A percentile compares a stretch with the other conserved stretches of the same genome.
Evolutionary conservation across 92 coral and sea anemone genomes (phyloP).

Genomic region (Porites cylindrica): DNA sequence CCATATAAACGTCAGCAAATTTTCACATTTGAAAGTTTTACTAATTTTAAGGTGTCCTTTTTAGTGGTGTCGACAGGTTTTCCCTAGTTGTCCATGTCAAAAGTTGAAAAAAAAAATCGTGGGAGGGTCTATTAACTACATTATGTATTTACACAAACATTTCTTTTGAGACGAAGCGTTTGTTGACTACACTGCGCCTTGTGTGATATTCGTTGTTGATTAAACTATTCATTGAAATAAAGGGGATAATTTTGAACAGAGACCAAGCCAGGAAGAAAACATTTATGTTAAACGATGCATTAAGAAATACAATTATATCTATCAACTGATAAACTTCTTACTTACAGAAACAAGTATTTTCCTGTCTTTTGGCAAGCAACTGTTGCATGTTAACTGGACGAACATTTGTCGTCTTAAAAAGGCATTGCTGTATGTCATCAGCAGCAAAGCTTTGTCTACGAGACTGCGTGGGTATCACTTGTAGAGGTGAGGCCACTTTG

Average conservation of each 20-base stretch:
- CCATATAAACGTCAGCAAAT: no score
- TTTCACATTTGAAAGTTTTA: no score
- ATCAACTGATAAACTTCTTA: neutral
- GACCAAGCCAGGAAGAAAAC: neutral
- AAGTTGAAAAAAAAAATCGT: no score
- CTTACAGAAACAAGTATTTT: constrained; percentile 46
- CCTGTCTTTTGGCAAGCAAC: neutral
- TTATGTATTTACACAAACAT: neutral
- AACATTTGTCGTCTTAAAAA: constrained; percentile 7
- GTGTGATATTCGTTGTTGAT: no score
- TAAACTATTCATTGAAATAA: neutral
- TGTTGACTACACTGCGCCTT: neutral
- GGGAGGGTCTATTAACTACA: neutral
- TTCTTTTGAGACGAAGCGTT: neutral
- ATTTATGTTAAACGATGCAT: neutral
- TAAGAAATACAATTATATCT: neutral
- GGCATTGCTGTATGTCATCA: constrained; percentile 36
- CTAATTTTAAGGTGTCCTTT: no score
- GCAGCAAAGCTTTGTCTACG: neutral
- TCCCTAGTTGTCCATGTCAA: no score
- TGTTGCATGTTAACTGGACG: constrained; percentile 20
- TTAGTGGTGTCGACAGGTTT: no score
- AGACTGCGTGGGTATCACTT: neutral
- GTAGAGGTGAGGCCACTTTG: neutral
- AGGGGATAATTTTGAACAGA: neutral